A percentile compares a stretch with the other conserved stretches of the same genome.
These are phyloP conservation scores for Heteractis magnifica DNA, from an alignment of 92 coral and sea anemone genomes.

Conservation along the genomic window DNA sequence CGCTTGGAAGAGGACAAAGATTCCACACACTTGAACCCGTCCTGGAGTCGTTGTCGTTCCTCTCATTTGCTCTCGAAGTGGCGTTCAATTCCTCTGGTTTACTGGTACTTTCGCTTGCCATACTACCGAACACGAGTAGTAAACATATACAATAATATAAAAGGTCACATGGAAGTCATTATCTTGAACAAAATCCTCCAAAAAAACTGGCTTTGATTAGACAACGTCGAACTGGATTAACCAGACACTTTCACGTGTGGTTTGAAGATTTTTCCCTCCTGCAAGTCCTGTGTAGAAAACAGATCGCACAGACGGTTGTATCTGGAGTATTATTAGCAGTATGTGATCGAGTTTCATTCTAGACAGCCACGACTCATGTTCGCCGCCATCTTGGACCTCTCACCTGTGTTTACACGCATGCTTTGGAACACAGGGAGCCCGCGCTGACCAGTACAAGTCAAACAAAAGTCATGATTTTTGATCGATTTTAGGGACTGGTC, in stretches of 20 bases:
- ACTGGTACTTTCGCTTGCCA: conserved; percentile 21
- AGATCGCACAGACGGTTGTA: conserved; percentile 1
- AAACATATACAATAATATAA: conserved; percentile 12
- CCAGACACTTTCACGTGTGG: background rate
- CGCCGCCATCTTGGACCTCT: conserved; percentile 40
- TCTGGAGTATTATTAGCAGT: conserved; percentile 8
- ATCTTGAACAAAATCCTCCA: background rate
- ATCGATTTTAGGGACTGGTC: no score
- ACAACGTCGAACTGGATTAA: background rate
- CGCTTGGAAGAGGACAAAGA: conserved; percentile 53
- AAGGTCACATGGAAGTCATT: conserved; percentile 21
- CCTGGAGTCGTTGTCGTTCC: background rate
- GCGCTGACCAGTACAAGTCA: background rate
- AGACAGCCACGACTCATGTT: conserved; percentile 25
- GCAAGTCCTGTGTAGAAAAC: background rate
- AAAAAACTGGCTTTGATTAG: conserved; percentile 12
- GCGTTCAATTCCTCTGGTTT: conserved; percentile 6
- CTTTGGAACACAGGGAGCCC: conserved; percentile 35
- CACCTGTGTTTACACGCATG: conserved; percentile 42
- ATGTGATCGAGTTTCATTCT: conserved; percentile 29
- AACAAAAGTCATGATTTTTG: background rate
- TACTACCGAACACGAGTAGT: conserved; percentile 4
- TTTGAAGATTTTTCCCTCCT: background rate
- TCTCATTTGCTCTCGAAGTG: background rate
- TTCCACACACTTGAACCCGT: conserved; percentile 67